Conservation (phyloP, 2,888 invertebrate genomes). For the Lagria hirta region DNA sequence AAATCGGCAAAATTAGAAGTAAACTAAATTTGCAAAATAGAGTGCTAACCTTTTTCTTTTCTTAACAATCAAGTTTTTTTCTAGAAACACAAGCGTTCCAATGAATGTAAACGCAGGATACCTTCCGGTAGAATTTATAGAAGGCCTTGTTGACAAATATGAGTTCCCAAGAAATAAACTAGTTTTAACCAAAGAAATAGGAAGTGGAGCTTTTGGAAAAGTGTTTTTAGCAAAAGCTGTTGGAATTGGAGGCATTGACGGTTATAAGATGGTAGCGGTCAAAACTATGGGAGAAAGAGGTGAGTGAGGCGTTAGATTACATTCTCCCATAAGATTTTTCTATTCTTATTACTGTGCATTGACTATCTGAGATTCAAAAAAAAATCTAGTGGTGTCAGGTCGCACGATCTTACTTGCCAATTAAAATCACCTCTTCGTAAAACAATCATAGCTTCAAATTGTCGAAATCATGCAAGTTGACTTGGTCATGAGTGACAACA, state of each 20-base stretch:
- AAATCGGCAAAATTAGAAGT: no score
- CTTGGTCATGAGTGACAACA: no score
- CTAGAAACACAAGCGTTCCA: constrained; percentile 2
- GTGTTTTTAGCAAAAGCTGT: constrained; percentile 69
- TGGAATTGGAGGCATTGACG: constrained; percentile 54
- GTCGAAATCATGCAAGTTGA: no score
- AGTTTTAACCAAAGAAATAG: constrained; percentile 56
- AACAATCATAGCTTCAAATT: no score
- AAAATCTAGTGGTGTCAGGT: no score
- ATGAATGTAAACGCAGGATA: constrained; percentile 14
- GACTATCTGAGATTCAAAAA: no score
- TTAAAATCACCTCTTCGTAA: no score
- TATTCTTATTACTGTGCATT: not conserved
- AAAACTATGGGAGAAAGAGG: constrained; percentile 70
- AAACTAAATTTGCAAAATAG: no score
- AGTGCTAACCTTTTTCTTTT: not conserved
- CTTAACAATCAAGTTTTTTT: not conserved
- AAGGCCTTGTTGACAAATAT: constrained; percentile 38
- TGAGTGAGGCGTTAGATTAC: constrained; percentile 3
- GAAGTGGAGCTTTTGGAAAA: constrained; percentile 75
- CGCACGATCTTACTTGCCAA: no score
- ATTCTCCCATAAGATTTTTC: constrained; percentile 1
- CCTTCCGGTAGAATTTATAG: constrained; percentile 18
- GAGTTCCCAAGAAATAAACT: constrained; percentile 46
- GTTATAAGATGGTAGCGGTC: constrained; percentile 66